Conservation (phyloP, 2,113 vertebrate genomes). For the Sapajus apella region DNA sequence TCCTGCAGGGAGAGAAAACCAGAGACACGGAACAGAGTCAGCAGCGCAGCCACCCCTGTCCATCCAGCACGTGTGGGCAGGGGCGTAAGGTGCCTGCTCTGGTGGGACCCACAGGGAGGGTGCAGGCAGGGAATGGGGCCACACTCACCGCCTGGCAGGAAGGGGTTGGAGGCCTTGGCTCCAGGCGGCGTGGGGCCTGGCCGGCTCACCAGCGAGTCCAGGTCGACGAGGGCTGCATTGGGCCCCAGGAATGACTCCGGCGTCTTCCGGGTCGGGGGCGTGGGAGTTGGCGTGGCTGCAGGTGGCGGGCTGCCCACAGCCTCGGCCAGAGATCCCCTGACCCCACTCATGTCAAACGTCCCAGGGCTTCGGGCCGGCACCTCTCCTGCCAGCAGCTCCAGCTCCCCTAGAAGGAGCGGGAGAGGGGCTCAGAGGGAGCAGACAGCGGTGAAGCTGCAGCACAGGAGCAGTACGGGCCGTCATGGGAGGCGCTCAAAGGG, state of each 20-base stretch:
- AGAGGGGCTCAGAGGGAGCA: background rate
- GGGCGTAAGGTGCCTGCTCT: background rate
- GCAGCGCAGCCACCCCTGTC: background rate
- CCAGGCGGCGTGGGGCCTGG: conserved; percentile 82
- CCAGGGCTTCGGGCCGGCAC: conserved; percentile 76
- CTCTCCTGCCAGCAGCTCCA: conserved; percentile 81
- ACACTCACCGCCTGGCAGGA: conserved; percentile 90
- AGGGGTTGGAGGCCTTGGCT: conserved; percentile 89
- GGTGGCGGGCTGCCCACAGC: conserved; percentile 66
- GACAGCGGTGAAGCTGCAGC: background rate
- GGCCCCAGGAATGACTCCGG: conserved; percentile 95
- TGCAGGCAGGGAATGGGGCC: conserved; percentile 73
- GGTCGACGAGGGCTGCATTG: conserved; percentile 92
- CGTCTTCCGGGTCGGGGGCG: conserved; percentile 90
- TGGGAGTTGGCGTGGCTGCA: conserved; percentile 70
- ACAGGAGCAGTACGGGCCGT: rapidly evolving
- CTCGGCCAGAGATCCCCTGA: conserved; percentile 87
- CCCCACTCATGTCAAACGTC: conserved; percentile 84
- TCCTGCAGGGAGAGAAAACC: conserved; percentile 20
- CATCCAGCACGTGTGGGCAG: background rate
- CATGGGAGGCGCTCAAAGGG: background rate
- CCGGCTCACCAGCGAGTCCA: conserved; percentile 92
- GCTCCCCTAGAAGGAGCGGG: conserved; percentile 71
- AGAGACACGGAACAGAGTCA: conserved; percentile 71
- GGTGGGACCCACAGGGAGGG: background rate